Evolutionary conservation across 2,797 vertebrate species (phyloP).

Genomic region (Takifugu ocellatus): DNA sequence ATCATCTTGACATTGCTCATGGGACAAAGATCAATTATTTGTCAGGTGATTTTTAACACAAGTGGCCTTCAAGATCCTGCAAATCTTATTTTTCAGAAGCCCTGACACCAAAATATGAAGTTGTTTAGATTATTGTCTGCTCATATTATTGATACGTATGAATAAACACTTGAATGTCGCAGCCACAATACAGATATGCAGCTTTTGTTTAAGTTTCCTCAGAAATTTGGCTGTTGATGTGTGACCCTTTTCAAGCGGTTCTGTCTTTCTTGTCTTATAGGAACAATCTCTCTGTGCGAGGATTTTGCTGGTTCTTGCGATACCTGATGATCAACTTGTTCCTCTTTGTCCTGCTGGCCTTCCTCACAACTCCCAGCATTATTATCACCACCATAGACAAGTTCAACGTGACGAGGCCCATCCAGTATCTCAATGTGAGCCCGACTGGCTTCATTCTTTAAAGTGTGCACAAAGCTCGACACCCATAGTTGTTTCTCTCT

Average conservation of each 20-base stretch:
- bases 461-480: too few relatives aligned
- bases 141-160: too few relatives aligned
- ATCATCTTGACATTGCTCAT: too few relatives aligned
- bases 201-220: too few relatives aligned
- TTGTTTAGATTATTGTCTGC: too few relatives aligned
- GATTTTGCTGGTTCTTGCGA: conserved; percentile 82
- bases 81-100: too few relatives aligned
- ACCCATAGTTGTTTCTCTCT: background rate
- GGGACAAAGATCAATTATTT: too few relatives aligned
- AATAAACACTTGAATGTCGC: too few relatives aligned
- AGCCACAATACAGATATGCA: too few relatives aligned
- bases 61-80: too few relatives aligned
- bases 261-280: conserved; percentile 57
- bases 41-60: too few relatives aligned
- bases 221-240: background rate
- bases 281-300: conserved; percentile 86
- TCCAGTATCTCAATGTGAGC: conserved; percentile 86
- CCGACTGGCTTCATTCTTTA: background rate
- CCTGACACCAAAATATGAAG: too few relatives aligned
- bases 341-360: conserved; percentile 88
- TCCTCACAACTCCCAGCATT: conserved; percentile 95
- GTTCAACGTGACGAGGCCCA: conserved; percentile 93
- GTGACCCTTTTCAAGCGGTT: background rate
- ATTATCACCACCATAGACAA: conserved; percentile 92
- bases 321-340: conserved; percentile 81